phyloP scores from a whole-genome alignment of 1,140 invertebrate species.

The Sycophaga agraensis region DNA sequence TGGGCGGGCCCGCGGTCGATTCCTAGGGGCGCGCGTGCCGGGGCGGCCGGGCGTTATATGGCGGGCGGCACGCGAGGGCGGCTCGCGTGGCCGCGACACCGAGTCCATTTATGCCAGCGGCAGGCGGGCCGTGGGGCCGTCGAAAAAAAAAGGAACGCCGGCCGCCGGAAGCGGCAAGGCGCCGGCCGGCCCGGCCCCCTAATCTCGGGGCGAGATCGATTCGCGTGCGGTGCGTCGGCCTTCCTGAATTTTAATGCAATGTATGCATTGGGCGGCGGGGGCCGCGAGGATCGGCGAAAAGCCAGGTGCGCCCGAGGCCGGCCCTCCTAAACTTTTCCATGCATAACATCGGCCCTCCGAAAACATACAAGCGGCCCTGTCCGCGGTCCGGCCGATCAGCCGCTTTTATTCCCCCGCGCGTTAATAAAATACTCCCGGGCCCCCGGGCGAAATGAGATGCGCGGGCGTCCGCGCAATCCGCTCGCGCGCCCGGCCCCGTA shows the following conservation, averaged over 20 bases:
- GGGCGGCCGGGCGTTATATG: background rate
- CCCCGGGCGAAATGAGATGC: background rate
- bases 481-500: too few relatives aligned
- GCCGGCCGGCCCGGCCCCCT: background rate
- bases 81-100: slow-evolving; percentile 10
- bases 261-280: slow-evolving; percentile 36
- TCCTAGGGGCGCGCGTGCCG: background rate
- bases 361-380: background rate
- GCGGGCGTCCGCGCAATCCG: background rate
- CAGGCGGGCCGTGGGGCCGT: slow-evolving; percentile 1
- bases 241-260: slow-evolving; percentile 42
- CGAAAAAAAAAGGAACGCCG: slow-evolving; percentile 19
- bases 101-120: slow-evolving; percentile 34
- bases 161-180: slow-evolving; percentile 20
- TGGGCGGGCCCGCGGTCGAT: background rate
- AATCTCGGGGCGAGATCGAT: slow-evolving; percentile 36
- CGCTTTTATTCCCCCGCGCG: background rate
- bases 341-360: too few relatives aligned
- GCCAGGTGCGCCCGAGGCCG: slow-evolving; percentile 10
- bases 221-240: slow-evolving; percentile 31
- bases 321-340: slow-evolving; percentile 37
- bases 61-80: slow-evolving; percentile 11
- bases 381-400: too few relatives aligned
- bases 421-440: slow-evolving; percentile 12
- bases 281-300: slow-evolving; percentile 31